Evolutionary conservation across 2,888 invertebrate genomes (phyloP).

Genomic region (Strigamia transsilvanica): DNA sequence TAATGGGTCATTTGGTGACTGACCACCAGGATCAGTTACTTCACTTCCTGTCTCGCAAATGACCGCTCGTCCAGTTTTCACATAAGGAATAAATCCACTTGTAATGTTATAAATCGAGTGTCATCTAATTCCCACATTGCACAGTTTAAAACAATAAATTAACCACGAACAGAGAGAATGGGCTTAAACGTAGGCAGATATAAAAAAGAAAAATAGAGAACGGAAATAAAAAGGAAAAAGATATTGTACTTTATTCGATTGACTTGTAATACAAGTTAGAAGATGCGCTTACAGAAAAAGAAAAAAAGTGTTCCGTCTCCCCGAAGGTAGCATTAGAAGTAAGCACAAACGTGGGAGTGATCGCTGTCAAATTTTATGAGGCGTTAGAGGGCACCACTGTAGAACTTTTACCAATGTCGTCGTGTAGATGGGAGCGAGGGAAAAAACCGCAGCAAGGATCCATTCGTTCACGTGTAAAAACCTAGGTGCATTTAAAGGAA

Average conservation of each 20-base stretch:
- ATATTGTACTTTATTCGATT: slow-evolving; percentile 13
- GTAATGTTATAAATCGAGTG: too few relatives aligned
- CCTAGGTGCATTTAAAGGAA: slow-evolving; percentile 23
- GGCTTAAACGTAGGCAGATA: too few relatives aligned
- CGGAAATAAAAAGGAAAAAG: neutral
- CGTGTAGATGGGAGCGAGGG: slow-evolving; percentile 40
- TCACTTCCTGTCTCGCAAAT: too few relatives aligned
- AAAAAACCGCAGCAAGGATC: slow-evolving; percentile 42
- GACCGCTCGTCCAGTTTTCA: too few relatives aligned
- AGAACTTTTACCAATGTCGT: slow-evolving; percentile 45
- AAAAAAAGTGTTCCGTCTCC: slow-evolving; percentile 31
- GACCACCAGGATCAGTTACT: too few relatives aligned
- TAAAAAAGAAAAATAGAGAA: neutral
- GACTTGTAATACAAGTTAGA: slow-evolving; percentile 43
- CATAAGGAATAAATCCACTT: too few relatives aligned
- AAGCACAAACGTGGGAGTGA: slow-evolving; percentile 49
- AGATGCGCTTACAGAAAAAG: slow-evolving; percentile 34
- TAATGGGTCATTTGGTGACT: too few relatives aligned
- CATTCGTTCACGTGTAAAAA: slow-evolving; percentile 45
- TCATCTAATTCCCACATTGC: too few relatives aligned
- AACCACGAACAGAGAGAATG: too few relatives aligned
- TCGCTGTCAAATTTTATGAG: slow-evolving; percentile 49
- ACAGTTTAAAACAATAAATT: too few relatives aligned
- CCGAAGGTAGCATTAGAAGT: slow-evolving; percentile 48
- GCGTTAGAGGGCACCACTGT: slow-evolving; percentile 49